Evolutionary conservation across 2,797 vertebrate species (phyloP).

Genomic region (Manis pentadactyla): DNA sequence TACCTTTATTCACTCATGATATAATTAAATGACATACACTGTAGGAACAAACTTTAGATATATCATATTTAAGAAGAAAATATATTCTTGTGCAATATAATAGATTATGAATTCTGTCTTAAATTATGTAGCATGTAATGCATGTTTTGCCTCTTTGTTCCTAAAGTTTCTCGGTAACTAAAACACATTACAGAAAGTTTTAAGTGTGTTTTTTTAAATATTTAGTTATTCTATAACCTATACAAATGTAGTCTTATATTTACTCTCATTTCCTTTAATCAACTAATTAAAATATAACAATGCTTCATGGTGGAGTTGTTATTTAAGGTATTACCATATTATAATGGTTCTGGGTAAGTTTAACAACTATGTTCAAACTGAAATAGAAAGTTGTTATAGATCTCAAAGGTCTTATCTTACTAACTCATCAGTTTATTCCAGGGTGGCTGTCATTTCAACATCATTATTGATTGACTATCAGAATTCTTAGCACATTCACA

Average conservation of each 20-base stretch:
- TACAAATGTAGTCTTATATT: neutral
- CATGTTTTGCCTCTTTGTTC: neutral
- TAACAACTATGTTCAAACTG: neutral
- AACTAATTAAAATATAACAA: neutral
- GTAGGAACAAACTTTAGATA: neutral
- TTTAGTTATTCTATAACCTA: neutral
- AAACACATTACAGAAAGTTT: neutral
- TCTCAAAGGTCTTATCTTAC: neutral
- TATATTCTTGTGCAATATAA: neutral
- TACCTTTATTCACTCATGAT: neutral
- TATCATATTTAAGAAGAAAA: neutral
- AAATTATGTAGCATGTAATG: neutral
- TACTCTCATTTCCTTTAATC: neutral
- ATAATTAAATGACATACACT: neutral
- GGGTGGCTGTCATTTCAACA: neutral
- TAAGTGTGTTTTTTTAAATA: neutral
- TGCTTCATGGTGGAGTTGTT: neutral
- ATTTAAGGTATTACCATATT: neutral
- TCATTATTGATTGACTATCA: neutral
- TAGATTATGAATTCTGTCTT: conserved; percentile 26
- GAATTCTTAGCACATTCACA: neutral
- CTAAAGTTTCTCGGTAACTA: neutral
- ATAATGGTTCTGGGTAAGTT: neutral
- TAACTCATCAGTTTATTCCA: neutral
- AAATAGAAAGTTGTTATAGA: neutral